These are phyloP conservation scores for Pinna nobilis DNA, from an alignment of 1,140 invertebrate genomes.

Conservation along the genomic window DNA sequence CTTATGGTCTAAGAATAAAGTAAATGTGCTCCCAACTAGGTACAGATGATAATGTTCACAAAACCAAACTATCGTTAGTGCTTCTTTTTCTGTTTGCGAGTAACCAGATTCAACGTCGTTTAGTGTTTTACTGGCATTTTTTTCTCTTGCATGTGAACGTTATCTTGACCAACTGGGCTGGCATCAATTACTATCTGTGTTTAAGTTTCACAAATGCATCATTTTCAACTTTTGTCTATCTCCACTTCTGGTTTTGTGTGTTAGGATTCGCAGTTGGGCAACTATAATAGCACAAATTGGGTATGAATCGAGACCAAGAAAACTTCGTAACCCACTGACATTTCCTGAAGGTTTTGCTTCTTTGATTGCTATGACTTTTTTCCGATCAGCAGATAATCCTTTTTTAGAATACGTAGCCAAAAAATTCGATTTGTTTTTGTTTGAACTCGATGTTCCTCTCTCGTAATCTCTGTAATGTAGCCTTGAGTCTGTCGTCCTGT, in stretches of 20 bases:
- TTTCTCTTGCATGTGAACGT: slow-evolving; percentile 25
- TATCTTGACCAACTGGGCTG: slow-evolving; percentile 16
- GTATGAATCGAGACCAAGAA: slow-evolving; percentile 49
- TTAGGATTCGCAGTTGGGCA: slow-evolving; percentile 44
- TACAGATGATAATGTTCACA: slow-evolving; percentile 29
- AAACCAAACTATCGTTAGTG: slow-evolving; percentile 29
- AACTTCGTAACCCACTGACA: slow-evolving; percentile 41
- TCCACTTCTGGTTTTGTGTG: slow-evolving; percentile 36
- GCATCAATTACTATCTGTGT: slow-evolving; percentile 13
- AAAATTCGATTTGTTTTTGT: slow-evolving; percentile 32
- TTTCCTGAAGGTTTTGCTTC: slow-evolving; percentile 24
- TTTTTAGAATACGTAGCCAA: slow-evolving; percentile 34
- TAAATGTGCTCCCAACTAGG: slow-evolving; percentile 13
- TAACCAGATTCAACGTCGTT: slow-evolving; percentile 33
- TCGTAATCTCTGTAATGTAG: not conserved
- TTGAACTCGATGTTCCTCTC: slow-evolving; percentile 30
- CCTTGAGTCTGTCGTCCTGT: slow-evolving; percentile 9
- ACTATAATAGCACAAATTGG: slow-evolving; percentile 40
- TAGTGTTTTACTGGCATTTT: slow-evolving; percentile 27
- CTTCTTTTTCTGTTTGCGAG: slow-evolving; percentile 38
- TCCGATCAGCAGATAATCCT: slow-evolving; percentile 42
- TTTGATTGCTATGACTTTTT: slow-evolving; percentile 69
- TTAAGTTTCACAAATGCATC: slow-evolving; percentile 42
- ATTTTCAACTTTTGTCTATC: slow-evolving; percentile 37
- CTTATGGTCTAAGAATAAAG: slow-evolving; percentile 22